A percentile compares a stretch with the other conserved stretches of the same genome.
Conservation (phyloP, 2,113 vertebrate species). For the Illadopsis cleaveri region DNA sequence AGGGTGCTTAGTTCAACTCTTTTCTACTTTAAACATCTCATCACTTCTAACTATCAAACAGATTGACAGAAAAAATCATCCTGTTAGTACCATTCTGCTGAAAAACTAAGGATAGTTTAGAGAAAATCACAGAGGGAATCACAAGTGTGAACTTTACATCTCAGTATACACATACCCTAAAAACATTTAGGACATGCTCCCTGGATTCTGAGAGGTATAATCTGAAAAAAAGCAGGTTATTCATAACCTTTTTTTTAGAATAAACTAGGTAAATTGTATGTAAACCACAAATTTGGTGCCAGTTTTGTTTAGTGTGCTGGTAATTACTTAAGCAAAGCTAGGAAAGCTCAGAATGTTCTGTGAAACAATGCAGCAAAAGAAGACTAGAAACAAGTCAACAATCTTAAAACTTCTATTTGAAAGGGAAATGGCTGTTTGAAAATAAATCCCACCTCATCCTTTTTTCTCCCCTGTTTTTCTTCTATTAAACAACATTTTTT, state of each 20-base stretch:
- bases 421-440: not conserved
- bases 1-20: not conserved
- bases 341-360: not conserved
- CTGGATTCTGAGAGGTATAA: not conserved
- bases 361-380: not conserved
- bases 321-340: not conserved
- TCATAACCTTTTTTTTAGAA: not conserved
- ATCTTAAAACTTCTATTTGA: not conserved
- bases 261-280: not conserved
- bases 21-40: not conserved
- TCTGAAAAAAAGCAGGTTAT: not conserved
- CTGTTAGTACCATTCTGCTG: not conserved
- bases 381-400: not conserved
- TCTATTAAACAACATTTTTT: not conserved
- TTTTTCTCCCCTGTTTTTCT: not conserved
- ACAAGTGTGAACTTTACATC: not conserved
- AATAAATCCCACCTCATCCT: not conserved
- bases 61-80: not conserved
- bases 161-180: rapidly evolving
- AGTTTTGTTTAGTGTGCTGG: not conserved
- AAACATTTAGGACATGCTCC: not conserved
- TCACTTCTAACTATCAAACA: not conserved
- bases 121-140: not conserved
- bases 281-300: not conserved
- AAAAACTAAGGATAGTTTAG: not conserved